Base-by-base conservation (phyloP, 2,888 invertebrate species). In the Dione juno region DNA sequence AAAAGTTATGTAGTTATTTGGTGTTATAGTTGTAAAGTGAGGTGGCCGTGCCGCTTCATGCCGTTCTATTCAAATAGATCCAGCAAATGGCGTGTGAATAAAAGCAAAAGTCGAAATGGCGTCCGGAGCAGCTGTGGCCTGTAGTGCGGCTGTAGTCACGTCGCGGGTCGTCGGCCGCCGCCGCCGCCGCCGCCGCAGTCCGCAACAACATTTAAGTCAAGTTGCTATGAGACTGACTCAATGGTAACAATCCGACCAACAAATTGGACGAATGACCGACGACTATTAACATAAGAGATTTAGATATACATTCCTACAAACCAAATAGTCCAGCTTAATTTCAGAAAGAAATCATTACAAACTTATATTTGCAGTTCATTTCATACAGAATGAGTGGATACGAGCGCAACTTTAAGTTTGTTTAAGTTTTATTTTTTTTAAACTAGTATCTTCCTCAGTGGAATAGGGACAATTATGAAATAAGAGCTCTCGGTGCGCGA, bases 81-180 rank as follows among this genome's bases (percentile, higher is more conserved):
- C 16, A 48, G 19, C 65, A 54, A 67, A 66, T 64, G 61, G 40
- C 54, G 45, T 40, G 50, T 53, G 53, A 75, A 74, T 69, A 72
- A 74, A 67, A 72, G 70, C 72, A 72, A 71, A 65, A 66, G 70
- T 65, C 43, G 59, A 64, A 58, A 57, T 50, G 61, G 40, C 58
- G 40, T 21, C 52, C 28, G 28, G 8, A 28, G 70, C 71, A 71
- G 67, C 67, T 66, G 45, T n/a, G n/a, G 45, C 7, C 67, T 19
- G 68, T 64, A 28, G 45, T 45, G 19, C 21, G 21, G 50, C 37
- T 40, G 67, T 48, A 65, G 72, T 72, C 73, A 72, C 70, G 72
- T 65, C 63, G 73, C 71, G 69, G 74, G 74, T 75, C 75, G 73
- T 64, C 75, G 73, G 64, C 74, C 74, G 72, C 64, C 9, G 11